Percentiles rank a stretch among this genome's conserved stretches.
phyloP scores from a whole-genome alignment of 2,888 invertebrate genomes.

The Tenthredo distinguenda region DNA sequence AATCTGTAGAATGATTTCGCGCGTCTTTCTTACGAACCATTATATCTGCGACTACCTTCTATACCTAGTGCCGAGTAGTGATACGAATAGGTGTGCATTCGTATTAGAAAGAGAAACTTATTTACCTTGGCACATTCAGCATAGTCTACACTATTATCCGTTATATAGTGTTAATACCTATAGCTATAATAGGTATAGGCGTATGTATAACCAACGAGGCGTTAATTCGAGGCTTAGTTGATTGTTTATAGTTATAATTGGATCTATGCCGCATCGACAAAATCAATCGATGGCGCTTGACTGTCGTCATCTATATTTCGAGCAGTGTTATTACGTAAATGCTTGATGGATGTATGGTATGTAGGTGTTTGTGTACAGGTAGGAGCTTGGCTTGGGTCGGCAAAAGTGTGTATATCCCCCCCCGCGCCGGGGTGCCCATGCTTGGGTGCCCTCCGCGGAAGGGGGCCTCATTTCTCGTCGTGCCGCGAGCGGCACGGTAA shows the following conservation, averaged over 20 bases:
- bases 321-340: slow-evolving; percentile 34
- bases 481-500: slow-evolving; percentile 41
- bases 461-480: slow-evolving; percentile 41
- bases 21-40: background rate
- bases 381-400: slow-evolving; percentile 12
- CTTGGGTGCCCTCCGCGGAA: slow-evolving; percentile 18
- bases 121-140: background rate
- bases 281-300: background rate
- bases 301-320: slow-evolving; percentile 44
- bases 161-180: too few species aligned
- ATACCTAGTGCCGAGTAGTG: background rate
- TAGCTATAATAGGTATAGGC: background rate
- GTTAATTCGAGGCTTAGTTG: background rate
- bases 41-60: background rate
- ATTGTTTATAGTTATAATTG: background rate
- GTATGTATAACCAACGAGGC: background rate
- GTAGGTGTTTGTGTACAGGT: background rate
- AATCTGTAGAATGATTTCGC: background rate
- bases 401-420: slow-evolving; percentile 22
- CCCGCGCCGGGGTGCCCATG: background rate
- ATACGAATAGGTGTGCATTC: background rate
- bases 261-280: background rate
- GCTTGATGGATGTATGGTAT: background rate
- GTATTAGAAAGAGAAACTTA: slow-evolving; percentile 33
- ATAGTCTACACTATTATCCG: background rate